Conservation (phyloP, 2,797 vertebrate species). For the Borostomias antarcticus region DNA sequence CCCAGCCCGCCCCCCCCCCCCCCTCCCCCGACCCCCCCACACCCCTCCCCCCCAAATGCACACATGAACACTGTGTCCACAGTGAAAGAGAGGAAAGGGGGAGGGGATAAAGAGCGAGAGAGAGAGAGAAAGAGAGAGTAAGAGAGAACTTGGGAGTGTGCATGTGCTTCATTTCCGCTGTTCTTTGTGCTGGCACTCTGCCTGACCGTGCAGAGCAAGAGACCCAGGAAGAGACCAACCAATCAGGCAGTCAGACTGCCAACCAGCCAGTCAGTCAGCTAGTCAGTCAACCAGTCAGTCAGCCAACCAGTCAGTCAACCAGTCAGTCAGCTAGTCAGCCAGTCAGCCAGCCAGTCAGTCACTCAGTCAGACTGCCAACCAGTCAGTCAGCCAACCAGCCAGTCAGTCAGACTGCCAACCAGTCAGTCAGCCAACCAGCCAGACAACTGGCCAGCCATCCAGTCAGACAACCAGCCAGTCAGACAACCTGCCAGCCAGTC, state of each 20-base stretch:
- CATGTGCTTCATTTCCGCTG: conserved; percentile 27
- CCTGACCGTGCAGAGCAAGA: conserved; percentile 19
- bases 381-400: no score
- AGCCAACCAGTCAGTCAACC: background rate
- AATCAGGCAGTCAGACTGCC: background rate
- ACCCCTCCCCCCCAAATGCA: conserved; percentile 52
- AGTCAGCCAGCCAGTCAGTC: background rate
- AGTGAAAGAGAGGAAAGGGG: conserved; percentile 51
- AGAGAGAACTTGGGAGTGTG: conserved; percentile 51
- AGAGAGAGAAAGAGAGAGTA: conserved; percentile 8
- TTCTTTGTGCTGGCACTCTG: conserved; percentile 38
- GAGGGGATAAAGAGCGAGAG: conserved; percentile 19
- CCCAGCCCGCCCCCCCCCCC: conserved; percentile 28
- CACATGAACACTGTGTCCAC: conserved; percentile 70
- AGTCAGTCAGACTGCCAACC: no score
- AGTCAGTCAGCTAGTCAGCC: no score
- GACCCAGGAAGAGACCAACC: conserved; percentile 18
- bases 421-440: background rate
- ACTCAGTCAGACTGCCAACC: no score
- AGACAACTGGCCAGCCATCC: no score
- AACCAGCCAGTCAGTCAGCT: background rate
- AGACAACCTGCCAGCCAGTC: background rate
- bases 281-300: no score
- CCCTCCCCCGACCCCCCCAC: conserved; percentile 15
- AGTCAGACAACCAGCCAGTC: background rate